Conservation (phyloP, 2,113 vertebrate species). For the Paralichthys olivaceus region DNA sequence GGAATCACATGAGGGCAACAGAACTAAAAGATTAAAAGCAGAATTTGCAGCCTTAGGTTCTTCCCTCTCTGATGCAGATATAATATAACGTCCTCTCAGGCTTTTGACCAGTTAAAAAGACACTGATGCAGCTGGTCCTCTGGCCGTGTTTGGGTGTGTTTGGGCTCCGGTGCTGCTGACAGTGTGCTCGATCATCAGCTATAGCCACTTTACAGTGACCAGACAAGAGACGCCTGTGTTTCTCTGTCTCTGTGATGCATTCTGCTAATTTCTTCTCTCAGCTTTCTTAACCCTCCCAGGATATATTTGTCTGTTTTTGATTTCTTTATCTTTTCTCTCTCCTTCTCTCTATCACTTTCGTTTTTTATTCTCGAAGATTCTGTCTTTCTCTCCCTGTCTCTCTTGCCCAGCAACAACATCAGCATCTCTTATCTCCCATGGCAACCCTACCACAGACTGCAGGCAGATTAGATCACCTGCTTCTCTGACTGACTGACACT, state of each 20-base stretch:
- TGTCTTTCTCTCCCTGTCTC: background rate
- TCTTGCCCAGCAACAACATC: conserved; percentile 46
- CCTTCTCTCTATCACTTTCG: conserved; percentile 3
- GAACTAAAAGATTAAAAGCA: background rate
- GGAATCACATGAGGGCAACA: too few relatives aligned
- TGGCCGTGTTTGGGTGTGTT: background rate
- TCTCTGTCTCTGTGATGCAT: conserved; percentile 11
- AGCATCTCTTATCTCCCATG: conserved; percentile 60
- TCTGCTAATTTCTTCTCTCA: background rate
- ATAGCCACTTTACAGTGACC: background rate
- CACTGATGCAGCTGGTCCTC: conserved; percentile 12
- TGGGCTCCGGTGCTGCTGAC: conserved; percentile 7
- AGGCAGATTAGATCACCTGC: conserved; percentile 31
- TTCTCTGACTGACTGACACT: conserved; percentile 10
- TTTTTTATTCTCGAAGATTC: background rate
- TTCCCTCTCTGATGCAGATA: background rate
- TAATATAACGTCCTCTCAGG: background rate
- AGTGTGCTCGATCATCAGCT: conserved; percentile 24
- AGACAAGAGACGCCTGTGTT: conserved; percentile 29
- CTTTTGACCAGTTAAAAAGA: conserved; percentile 14
- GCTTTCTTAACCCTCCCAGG: background rate
- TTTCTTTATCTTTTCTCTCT: background rate
- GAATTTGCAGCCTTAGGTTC: background rate
- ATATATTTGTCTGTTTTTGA: background rate
- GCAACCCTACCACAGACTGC: conserved; percentile 35